A percentile compares a stretch with the other conserved stretches of the same genome.
Conservation (phyloP, 2,888 invertebrate species). For the Sinopyrophorus schimmeli region DNA sequence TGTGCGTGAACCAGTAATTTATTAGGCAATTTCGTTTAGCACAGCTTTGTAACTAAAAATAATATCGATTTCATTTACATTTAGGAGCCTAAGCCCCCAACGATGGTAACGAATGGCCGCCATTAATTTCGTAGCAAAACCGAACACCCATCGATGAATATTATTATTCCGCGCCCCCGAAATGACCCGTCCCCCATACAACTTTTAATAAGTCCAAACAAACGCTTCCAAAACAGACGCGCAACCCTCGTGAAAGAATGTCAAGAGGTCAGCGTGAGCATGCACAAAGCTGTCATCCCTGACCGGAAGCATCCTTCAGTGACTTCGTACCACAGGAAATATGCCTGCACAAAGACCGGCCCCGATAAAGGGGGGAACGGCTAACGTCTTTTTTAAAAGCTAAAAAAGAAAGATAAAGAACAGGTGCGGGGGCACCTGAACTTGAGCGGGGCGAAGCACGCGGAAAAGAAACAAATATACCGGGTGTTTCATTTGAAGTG, state of each 20-base stretch:
- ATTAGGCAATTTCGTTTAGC: constrained; percentile 40
- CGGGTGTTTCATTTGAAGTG: too few relatives aligned
- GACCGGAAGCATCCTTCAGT: constrained; percentile 36
- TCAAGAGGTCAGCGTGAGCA: constrained; percentile 38
- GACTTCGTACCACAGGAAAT: constrained; percentile 21
- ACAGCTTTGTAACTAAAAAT: constrained; percentile 37
- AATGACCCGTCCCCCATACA: constrained; percentile 6
- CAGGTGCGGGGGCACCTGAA: constrained; percentile 24
- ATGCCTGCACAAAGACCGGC: constrained; percentile 19
- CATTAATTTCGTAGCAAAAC: constrained; percentile 18
- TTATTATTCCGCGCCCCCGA: too few relatives aligned
- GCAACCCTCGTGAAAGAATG: constrained; percentile 38
- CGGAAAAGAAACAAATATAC: too few relatives aligned
- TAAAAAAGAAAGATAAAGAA: constrained; percentile 8
- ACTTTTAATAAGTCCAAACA: constrained; percentile 8
- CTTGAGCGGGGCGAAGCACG: constrained; percentile 1
- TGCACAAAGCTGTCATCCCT: constrained; percentile 38
- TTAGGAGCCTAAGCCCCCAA: constrained; percentile 15
- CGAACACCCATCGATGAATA: constrained; percentile 3
- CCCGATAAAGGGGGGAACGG: constrained; percentile 14
- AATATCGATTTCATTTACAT: constrained; percentile 35
- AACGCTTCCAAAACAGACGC: constrained; percentile 36
- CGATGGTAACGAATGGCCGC: constrained; percentile 21
- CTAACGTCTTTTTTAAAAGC: constrained; percentile 1
- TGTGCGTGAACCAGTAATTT: constrained; percentile 46